These are phyloP conservation scores for Dione juno DNA, from an alignment of 2,888 invertebrate genomes.

Conservation along the genomic window DNA sequence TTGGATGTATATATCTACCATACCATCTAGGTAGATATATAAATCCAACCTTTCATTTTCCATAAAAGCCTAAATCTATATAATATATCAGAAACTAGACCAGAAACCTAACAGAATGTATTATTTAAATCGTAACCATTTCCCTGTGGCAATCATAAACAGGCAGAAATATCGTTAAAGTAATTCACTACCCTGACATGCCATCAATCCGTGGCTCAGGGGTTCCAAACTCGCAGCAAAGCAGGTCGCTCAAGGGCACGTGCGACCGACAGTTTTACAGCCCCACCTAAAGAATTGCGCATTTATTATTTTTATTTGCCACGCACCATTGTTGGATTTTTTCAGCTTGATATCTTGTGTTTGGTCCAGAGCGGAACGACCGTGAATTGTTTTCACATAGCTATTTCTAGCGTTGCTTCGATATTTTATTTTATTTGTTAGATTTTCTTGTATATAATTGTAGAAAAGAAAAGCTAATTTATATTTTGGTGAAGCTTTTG, in stretches of 20 bases:
- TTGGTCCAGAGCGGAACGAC: slow-evolving; percentile 19
- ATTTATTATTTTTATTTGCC: slow-evolving; percentile 81
- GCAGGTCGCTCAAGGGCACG: slow-evolving; percentile 65
- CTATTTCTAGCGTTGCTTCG: neutral
- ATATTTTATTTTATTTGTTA: slow-evolving; percentile 12
- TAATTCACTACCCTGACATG: slow-evolving; percentile 51
- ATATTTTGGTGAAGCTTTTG: neutral
- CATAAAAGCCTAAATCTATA: neutral
- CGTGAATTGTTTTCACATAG: slow-evolving; percentile 5
- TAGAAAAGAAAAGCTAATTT: neutral
- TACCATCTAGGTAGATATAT: too few relatives aligned
- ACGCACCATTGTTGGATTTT: slow-evolving; percentile 67
- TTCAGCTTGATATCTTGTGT: slow-evolving; percentile 66
- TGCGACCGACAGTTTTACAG: slow-evolving; percentile 78
- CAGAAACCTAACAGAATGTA: neutral
- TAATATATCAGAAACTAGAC: neutral
- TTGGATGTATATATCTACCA: too few relatives aligned
- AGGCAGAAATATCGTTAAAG: slow-evolving; percentile 50
- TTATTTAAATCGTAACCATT: slow-evolving; percentile 31
- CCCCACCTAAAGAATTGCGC: slow-evolving; percentile 77
- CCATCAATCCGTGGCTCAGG: slow-evolving; percentile 58
- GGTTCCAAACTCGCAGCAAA: slow-evolving; percentile 52
- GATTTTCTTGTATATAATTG: slow-evolving; percentile 6
- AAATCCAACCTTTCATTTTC: neutral
- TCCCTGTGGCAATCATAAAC: slow-evolving; percentile 41